Percentiles rank a stretch among this genome's conserved stretches.
These are phyloP conservation scores for Opisthograptis luteolata DNA, from an alignment of 2,888 invertebrate genomes.

Conservation along the genomic window DNA sequence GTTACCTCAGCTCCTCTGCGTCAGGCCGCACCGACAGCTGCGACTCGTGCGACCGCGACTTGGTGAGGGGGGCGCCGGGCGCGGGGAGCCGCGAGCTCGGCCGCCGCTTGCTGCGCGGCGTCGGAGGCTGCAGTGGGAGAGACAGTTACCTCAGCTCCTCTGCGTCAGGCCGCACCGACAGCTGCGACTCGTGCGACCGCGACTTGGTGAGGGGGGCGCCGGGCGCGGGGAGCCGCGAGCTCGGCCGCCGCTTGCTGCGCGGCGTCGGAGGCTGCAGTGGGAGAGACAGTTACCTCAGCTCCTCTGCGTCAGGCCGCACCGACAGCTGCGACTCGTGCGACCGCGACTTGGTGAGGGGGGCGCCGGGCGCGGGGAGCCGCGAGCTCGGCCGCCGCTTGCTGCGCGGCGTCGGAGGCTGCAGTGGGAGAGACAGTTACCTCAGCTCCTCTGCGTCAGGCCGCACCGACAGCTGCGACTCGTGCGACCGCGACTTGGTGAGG, in stretches of 20 bases:
- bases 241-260: conserved; percentile 91
- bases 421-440: too few relatives aligned
- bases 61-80: conserved; percentile 92
- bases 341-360: conserved; percentile 93
- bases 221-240: conserved; percentile 89
- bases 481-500: conserved; percentile 95
- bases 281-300: conserved; percentile 72
- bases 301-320: conserved; percentile 74
- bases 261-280: conserved; percentile 92
- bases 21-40: conserved; percentile 88
- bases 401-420: conserved; percentile 93
- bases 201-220: conserved; percentile 94
- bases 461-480: conserved; percentile 94
- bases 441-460: conserved; percentile 69
- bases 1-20: conserved; percentile 69
- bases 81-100: conserved; percentile 89
- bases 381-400: conserved; percentile 89
- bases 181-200: conserved; percentile 95
- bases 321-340: conserved; percentile 96
- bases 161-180: conserved; percentile 84
- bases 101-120: conserved; percentile 92
- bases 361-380: conserved; percentile 91
- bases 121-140: too few relatives aligned
- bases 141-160: conserved; percentile 71
- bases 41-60: conserved; percentile 96